Evolutionary conservation across 2,888 invertebrate species (phyloP), one percentile per base, ranked within the genome.

Genomic region (Rotaria magnacalcarata): DNA sequence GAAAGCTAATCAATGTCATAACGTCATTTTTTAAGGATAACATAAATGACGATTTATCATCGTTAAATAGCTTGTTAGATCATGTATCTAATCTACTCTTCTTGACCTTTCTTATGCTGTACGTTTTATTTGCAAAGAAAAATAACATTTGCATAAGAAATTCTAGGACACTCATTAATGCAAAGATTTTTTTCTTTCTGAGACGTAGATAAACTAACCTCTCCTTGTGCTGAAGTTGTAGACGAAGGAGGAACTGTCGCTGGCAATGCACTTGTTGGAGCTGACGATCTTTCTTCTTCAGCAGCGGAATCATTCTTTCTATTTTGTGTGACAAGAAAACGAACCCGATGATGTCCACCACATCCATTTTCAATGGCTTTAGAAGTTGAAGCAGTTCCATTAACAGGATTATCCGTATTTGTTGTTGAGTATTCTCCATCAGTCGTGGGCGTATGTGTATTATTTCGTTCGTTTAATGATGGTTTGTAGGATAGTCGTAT

Each of bases 251-350:
- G 67, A 6, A 34, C 67, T 67, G 67, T 34, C 24, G 67, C 14
- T 34, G 67, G 67, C 7, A 27, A 34, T 27, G 67, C 5, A 19
- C 16, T 27, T 27, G 27, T 0, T 67, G 67, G 67, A 19, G 34
- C 34, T 14, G 67, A 2, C 16, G 34, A 34, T 41, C 19, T 43
- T 47, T 80, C 80, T n/a, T 80, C 80, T 47, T 80, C 80, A 47
- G 47, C 80, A 80, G 67, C 34, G 16, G 80, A 80, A 47, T 80
- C 80, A 80, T 24, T 47, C 19, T 80, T 80, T 80, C 11, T 43
- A 24, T 47, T 24, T 24, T 19, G 43, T 80, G 80, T 80, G 5
- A 80, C 43, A 47, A 47, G 80, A 34, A 67, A 67, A 34, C 67
- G 67, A 19, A 67, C 67, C 11, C 80, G 80, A 80, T 47, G 80